Percentiles rank a stretch among this genome's conserved stretches.
Evolutionary conservation across 2,888 invertebrate species (phyloP).

Genomic region (Macrophya alboannulata): DNA sequence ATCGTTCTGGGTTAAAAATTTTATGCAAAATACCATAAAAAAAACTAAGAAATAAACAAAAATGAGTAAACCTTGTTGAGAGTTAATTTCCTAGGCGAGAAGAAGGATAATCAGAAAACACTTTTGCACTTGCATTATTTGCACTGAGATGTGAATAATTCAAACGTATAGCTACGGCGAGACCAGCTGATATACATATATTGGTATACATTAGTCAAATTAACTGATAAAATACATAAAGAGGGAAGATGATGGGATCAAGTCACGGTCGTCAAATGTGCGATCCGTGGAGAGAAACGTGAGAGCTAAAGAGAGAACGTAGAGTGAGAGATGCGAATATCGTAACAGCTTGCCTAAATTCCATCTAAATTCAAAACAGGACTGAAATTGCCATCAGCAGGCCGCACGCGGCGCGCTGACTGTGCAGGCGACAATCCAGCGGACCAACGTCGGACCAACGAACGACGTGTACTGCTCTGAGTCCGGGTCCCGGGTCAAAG

Average conservation of each 20-base stretch:
- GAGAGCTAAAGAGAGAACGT: constrained; percentile 52
- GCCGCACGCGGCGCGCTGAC: constrained; percentile 60
- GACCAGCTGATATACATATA: constrained; percentile 30
- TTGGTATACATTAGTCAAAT: constrained; percentile 29
- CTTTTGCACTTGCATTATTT: neutral
- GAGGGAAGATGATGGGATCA: neutral
- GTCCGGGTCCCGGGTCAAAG: constrained; percentile 42
- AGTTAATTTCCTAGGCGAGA: neutral
- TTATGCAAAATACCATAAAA: neutral
- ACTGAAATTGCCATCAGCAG: constrained; percentile 72
- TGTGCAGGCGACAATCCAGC: constrained; percentile 53
- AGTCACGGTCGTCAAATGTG: constrained; percentile 9
- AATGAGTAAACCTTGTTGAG: neutral
- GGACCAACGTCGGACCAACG: constrained; percentile 44
- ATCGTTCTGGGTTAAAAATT: neutral
- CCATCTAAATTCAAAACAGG: constrained; percentile 75
- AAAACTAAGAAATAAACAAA: neutral
- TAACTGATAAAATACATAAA: neutral
- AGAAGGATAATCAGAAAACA: neutral
- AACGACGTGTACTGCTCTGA: constrained; percentile 31
- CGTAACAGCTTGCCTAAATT: constrained; percentile 74
- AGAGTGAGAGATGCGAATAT: constrained; percentile 56
- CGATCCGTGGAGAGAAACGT: constrained; percentile 53
- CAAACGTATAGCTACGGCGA: neutral
- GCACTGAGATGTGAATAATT: neutral